phyloP scores from a whole-genome alignment of 2,888 invertebrate species.

The Dynastes hyllus region DNA sequence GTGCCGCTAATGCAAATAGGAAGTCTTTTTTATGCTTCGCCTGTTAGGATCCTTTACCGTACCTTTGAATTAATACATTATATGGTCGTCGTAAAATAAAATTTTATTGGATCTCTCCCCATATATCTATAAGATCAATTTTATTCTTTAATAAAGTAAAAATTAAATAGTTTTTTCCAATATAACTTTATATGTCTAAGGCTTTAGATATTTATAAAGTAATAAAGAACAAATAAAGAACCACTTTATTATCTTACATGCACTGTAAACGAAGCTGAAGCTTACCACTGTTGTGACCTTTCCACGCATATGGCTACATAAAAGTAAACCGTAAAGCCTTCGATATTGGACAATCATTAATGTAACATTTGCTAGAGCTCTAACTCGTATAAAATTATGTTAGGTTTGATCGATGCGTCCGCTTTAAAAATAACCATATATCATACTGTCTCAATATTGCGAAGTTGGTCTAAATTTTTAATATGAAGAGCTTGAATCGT shows the following conservation, averaged over 20 bases:
- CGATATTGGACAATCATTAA: slow-evolving; percentile 16
- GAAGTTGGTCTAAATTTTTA: slow-evolving; percentile 16
- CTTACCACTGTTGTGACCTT: too few relatives aligned
- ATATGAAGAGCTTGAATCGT: neutral
- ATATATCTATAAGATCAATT: neutral
- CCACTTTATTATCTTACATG: too few relatives aligned
- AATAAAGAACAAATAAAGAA: too few relatives aligned
- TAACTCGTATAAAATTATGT: slow-evolving; percentile 16
- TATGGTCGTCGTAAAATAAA: too few relatives aligned
- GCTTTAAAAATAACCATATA: slow-evolving; percentile 7
- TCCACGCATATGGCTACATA: too few relatives aligned
- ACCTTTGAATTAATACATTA: too few relatives aligned
- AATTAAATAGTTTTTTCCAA: too few relatives aligned
- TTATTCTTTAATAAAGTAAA: too few relatives aligned
- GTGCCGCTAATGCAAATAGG: slow-evolving; percentile 3
- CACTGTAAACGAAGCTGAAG: too few relatives aligned
- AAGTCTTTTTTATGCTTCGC: neutral
- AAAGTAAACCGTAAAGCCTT: neutral
- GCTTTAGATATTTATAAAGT: too few relatives aligned
- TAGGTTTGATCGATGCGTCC: slow-evolving; percentile 22
- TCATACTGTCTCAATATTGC: slow-evolving; percentile 21
- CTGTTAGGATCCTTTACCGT: neutral
- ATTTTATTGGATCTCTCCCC: too few relatives aligned
- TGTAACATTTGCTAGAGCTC: slow-evolving; percentile 26
- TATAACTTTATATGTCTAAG: too few relatives aligned